A percentile compares a stretch with the other conserved stretches of the same genome.
Conservation (phyloP, 1,140 invertebrate species). For the Ceratosolen fusciceps region DNA sequence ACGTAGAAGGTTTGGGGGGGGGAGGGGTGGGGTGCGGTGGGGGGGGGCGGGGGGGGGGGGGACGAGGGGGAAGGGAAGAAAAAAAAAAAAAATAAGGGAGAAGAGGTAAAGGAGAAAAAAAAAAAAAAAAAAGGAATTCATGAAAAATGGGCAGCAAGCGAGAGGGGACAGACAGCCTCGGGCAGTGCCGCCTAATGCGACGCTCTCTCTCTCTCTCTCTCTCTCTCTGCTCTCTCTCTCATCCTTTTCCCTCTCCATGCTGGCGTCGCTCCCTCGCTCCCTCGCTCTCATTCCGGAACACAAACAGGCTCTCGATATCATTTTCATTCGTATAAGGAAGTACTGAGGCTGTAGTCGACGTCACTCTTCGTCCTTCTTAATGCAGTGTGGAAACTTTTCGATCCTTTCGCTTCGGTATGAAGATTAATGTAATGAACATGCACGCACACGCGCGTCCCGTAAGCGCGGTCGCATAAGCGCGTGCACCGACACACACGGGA, state of each 20-base stretch:
- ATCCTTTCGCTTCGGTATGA: slow-evolving; percentile 45
- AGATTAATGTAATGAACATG: too few species aligned
- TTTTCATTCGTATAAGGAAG: not conserved
- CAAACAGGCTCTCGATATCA: too few species aligned
- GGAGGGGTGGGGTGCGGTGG: too few species aligned
- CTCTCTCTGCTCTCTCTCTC: slow-evolving; percentile 10
- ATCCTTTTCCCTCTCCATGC: too few species aligned
- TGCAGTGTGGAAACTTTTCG: slow-evolving; percentile 48
- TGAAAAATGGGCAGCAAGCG: slow-evolving; percentile 70
- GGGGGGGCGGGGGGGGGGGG: too few species aligned
- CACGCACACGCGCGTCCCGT: too few species aligned
- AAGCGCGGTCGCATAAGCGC: too few species aligned
- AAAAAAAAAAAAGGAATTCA: slow-evolving; percentile 59
- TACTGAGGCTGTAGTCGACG: slow-evolving; percentile 24
- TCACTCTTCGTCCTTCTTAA: slow-evolving; percentile 8
- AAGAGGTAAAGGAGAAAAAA: slow-evolving; percentile 62
- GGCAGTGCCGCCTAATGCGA: slow-evolving; percentile 64
- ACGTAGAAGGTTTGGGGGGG: too few species aligned
- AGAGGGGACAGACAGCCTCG: slow-evolving; percentile 64
- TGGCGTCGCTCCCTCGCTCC: too few species aligned
- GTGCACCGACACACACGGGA: too few species aligned
- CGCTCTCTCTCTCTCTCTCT: slow-evolving; percentile 52
- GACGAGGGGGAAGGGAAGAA: too few species aligned
- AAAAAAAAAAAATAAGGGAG: slow-evolving; percentile 61
- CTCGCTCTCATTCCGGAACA: too few species aligned